Base-by-base conservation (phyloP, 1,140 invertebrate genomes). In the Mya arenaria region DNA sequence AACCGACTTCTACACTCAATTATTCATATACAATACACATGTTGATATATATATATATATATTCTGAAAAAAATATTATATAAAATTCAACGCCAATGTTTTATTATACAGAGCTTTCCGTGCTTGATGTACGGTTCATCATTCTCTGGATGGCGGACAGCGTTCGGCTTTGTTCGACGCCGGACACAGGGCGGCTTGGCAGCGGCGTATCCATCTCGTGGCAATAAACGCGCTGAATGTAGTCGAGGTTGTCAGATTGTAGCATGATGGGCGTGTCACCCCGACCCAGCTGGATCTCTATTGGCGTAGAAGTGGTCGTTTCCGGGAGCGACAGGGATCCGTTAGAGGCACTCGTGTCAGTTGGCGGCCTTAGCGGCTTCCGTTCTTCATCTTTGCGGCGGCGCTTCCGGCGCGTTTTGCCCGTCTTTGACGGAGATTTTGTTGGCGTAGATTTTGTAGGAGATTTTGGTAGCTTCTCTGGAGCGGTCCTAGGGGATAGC, bases 221-320 rank as follows among this genome's bases (percentile, higher is more conserved):
- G 32, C 73, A 75, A 52, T 63, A 75, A 13, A 62, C 55, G 25
- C 56, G 73, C 13, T 75, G 73, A 48, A 75, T 75, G 25, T 75
- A 75, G 15, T 63, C 60, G 34, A 75, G 62, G 19, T 63, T 4
- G 10, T 60, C 73, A 4, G 73, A 63, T 4, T 56, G 32, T 28
- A 75, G 28, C 4, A 75, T 65, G 23, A 48, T 58, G 5, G 73
- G 73, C 8, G 73, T 75, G 5, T 48, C 23, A 28, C 19, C 28
- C 32, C 58, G 17, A 5, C 41, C 52, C 58, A 75, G 62, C 3
- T 36, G 36, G 48, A 75, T 39, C 62, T 75, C 73, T 41, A 75
- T 60, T 44, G 73, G 73, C 58, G 73, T 75, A 41, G 73, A 75
- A 34, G 73, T 41, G 32, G 36, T 28, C 13, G 73, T 36, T 25